These are phyloP conservation scores for Acleris sparsana DNA, from an alignment of 2,888 invertebrate genomes.

Conservation along the genomic window DNA sequence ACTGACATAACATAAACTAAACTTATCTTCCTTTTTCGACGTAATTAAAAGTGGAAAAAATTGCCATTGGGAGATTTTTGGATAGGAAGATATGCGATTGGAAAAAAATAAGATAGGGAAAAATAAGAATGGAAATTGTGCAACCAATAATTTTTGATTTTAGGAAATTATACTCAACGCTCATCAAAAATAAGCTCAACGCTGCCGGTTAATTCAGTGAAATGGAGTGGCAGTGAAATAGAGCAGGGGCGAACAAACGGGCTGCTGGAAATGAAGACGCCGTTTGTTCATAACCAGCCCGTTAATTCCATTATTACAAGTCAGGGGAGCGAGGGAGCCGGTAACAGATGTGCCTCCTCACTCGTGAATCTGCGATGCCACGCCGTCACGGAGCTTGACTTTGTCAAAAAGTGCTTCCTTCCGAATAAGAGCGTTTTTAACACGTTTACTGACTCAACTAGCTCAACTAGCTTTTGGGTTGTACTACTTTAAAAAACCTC, in stretches of 20 bases:
- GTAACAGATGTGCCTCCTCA: slow-evolving; percentile 78
- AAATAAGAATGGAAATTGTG: no score
- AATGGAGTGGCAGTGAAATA: slow-evolving; percentile 80
- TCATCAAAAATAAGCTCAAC: slow-evolving; percentile 68
- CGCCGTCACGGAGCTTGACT: slow-evolving; percentile 14
- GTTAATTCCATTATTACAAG: slow-evolving; percentile 82
- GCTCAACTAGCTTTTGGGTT: no score
- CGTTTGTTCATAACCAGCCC: slow-evolving; percentile 83
- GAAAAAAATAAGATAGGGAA: no score
- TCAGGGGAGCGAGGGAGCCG: slow-evolving; percentile 73
- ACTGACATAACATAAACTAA: no score
- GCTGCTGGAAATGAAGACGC: slow-evolving; percentile 80
- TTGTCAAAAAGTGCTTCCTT: slow-evolving; percentile 15
- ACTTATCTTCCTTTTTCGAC: no score
- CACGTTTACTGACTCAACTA: neutral
- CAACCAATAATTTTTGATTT: no score
- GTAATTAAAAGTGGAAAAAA: no score
- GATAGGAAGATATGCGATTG: no score
- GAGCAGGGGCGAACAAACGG: slow-evolving; percentile 72
- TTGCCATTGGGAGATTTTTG: no score
- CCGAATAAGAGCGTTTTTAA: neutral
- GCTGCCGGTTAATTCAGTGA: slow-evolving; percentile 76
- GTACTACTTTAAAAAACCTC: no score
- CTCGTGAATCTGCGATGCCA: slow-evolving; percentile 57
- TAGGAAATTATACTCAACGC: no score